A percentile compares a stretch with the other conserved stretches of the same genome.
phyloP scores from a whole-genome alignment of 2,113 vertebrate species.

The Bucco capensis region DNA sequence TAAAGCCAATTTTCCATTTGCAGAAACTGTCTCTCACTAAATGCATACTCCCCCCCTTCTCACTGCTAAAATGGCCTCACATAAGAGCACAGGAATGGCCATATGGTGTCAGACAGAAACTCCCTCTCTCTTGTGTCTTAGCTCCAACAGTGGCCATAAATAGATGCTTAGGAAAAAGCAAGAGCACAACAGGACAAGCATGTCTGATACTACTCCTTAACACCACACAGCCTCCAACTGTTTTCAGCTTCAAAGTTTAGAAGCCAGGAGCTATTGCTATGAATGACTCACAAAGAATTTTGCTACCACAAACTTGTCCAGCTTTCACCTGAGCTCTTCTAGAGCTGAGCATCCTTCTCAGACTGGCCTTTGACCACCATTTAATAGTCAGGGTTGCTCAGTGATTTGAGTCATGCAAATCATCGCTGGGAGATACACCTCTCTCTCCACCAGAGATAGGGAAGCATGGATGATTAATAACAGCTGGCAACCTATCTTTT shows the following conservation, averaged over 20 bases:
- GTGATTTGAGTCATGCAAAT: background rate
- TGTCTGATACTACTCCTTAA: background rate
- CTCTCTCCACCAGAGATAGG: background rate
- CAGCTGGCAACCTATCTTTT: background rate
- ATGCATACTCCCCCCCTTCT: background rate
- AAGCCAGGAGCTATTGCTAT: background rate
- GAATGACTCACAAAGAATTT: background rate
- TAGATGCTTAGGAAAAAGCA: background rate
- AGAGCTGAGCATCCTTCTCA: background rate
- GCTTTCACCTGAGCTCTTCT: background rate
- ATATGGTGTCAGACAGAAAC: background rate
- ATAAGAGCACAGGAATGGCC: background rate
- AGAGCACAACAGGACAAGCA: background rate
- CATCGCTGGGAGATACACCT: background rate
- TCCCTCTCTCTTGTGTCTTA: background rate
- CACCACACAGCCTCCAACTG: background rate
- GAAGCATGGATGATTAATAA: background rate
- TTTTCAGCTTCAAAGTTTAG: background rate
- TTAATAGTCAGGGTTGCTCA: background rate
- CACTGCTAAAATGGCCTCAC: background rate
- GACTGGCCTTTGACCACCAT: background rate
- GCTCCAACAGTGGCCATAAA: background rate
- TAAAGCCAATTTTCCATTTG: background rate
- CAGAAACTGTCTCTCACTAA: background rate
- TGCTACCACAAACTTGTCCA: background rate